phyloP scores from a whole-genome alignment of 2,888 invertebrate species.

The Plutella xylostella region DNA sequence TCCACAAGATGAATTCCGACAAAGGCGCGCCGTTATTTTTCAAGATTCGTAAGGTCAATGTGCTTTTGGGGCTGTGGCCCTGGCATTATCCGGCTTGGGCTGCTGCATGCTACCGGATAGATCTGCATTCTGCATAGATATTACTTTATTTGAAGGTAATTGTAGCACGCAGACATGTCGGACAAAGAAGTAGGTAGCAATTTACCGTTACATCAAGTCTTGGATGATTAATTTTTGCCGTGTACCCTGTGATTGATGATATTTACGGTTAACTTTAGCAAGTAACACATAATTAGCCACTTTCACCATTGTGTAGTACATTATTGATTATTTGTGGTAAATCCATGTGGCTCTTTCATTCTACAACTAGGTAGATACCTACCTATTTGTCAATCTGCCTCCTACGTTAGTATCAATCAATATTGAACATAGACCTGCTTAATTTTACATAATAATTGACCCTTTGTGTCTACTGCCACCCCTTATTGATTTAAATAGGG shows the following conservation, averaged over 20 bases:
- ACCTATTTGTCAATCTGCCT: too few species aligned
- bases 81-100: background rate
- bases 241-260: conserved; percentile 14
- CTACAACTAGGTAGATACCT: background rate
- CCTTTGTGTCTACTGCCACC: too few species aligned
- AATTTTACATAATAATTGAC: too few species aligned
- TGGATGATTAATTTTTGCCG: background rate
- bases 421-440: too few species aligned
- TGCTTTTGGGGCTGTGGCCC: conserved; percentile 23
- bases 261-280: conserved; percentile 34
- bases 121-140: too few species aligned
- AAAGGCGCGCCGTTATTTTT: conserved; percentile 55
- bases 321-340: conserved; percentile 2
- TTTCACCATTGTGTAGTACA: conserved; percentile 13
- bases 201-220: background rate
- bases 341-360: too few species aligned
- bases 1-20: background rate
- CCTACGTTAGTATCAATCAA: too few species aligned
- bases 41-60: conserved; percentile 59
- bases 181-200: background rate
- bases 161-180: background rate
- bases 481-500: too few species aligned
- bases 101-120: too few species aligned
- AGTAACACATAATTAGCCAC: conserved; percentile 29
- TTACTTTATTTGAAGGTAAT: background rate